These are phyloP conservation scores for Villa cingulata DNA, from an alignment of 2,888 invertebrate genomes.

Conservation along the genomic window DNA sequence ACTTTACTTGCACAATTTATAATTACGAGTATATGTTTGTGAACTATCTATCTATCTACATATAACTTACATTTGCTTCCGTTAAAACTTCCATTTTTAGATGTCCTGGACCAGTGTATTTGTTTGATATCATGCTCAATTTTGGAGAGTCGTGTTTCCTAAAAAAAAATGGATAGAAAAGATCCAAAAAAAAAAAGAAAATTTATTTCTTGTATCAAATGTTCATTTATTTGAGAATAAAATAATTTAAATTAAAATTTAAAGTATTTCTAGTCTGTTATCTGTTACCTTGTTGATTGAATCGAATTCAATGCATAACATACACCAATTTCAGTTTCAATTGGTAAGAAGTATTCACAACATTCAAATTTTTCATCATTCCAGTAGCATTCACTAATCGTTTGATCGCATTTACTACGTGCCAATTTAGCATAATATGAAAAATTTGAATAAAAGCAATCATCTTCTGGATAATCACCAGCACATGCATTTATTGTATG, in stretches of 20 bases:
- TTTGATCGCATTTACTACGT: conserved; percentile 44
- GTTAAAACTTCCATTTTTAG: conserved; percentile 40
- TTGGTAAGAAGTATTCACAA: conserved; percentile 47
- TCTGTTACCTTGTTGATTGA: conserved; percentile 36
- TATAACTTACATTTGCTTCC: conserved; percentile 38
- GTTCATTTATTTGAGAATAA: no score
- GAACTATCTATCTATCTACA: no score
- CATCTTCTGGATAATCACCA: conserved; percentile 36
- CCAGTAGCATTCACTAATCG: conserved; percentile 47
- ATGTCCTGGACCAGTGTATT: conserved; percentile 46
- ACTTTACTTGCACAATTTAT: no score
- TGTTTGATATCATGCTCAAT: conserved; percentile 49
- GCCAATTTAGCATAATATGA: conserved; percentile 45
- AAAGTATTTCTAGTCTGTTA: no score
- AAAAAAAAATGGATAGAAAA: no score
- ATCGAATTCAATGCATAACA: conserved; percentile 54
- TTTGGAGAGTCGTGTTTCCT: conserved; percentile 37
- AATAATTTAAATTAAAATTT: no score
- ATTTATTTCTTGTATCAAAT: no score
- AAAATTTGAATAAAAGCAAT: conserved; percentile 47
- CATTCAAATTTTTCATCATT: conserved; percentile 47
- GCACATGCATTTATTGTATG: conserved; percentile 50
- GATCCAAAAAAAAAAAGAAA: background rate
- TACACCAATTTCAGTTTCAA: conserved; percentile 53
- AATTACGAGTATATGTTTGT: no score